phyloP scores from a whole-genome alignment of 30 jellyfish, hydroid and myxozoan genomes.

The Aurelia aurita region DNA sequence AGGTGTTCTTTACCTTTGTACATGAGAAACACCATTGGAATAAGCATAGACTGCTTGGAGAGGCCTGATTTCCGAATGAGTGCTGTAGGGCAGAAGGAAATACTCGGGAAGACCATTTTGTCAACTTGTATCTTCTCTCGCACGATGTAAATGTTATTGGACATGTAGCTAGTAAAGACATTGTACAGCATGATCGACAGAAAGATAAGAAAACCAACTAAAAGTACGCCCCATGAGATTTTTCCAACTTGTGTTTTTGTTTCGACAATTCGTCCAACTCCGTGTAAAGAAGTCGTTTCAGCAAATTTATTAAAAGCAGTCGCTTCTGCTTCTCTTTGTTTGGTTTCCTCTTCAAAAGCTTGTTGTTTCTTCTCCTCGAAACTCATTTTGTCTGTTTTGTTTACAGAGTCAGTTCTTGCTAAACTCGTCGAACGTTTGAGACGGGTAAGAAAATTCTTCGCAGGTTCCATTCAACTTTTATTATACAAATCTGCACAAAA shows the following conservation, averaged over 20 bases:
- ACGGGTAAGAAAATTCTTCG: too few relatives aligned
- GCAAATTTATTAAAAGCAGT: constrained; percentile 43
- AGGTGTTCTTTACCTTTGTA: constrained; percentile 19
- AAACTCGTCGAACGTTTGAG: too few relatives aligned
- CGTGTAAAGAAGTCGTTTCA: constrained; percentile 63
- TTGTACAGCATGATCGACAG: constrained; percentile 51
- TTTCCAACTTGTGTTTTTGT: constrained; percentile 57
- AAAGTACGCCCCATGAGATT: constrained; percentile 55
- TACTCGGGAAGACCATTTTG: constrained; percentile 58
- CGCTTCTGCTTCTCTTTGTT: background rate
- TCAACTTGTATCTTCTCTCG: constrained; percentile 54
- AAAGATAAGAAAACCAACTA: constrained; percentile 48
- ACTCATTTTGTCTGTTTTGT: background rate
- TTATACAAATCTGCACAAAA: too few relatives aligned
- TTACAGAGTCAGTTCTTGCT: too few relatives aligned
- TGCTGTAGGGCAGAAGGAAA: constrained; percentile 68
- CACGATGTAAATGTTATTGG: constrained; percentile 56
- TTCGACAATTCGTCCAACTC: constrained; percentile 60
- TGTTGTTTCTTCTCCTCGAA: constrained; percentile 1
- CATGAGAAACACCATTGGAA: constrained; percentile 23
- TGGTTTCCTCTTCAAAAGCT: background rate
- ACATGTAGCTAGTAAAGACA: constrained; percentile 62
- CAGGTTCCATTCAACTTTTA: too few relatives aligned
- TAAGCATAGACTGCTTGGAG: background rate
- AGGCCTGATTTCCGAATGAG: constrained; percentile 59